Evolutionary conservation across 2,797 vertebrate species (phyloP).

Genomic region (Gallinago solitaria): DNA sequence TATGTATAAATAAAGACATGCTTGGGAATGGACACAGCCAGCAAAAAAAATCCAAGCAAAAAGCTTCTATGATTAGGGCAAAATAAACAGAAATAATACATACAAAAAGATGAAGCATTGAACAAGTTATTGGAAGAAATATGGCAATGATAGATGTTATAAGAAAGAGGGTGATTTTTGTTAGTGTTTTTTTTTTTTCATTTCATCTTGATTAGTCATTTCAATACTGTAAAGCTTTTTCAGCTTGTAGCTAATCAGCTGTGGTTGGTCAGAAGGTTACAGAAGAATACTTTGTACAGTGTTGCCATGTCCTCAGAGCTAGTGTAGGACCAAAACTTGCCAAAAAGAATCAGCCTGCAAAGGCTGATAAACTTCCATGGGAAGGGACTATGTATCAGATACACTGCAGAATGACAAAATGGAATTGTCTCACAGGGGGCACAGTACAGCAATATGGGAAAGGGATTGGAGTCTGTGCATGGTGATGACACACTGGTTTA

Average conservation of each 20-base stretch:
- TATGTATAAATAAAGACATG: not conserved
- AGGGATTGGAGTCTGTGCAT: not conserved
- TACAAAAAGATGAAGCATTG: not conserved
- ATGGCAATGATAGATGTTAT: not conserved
- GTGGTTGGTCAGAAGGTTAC: not conserved
- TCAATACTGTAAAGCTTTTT: not conserved
- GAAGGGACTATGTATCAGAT: slow-evolving; percentile 19
- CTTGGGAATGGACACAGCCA: not conserved
- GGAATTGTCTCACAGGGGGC: not conserved
- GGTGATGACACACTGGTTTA: not conserved
- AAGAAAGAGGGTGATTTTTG: not conserved
- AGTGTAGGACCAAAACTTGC: not conserved
- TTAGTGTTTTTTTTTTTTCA: not conserved
- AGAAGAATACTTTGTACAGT: not conserved
- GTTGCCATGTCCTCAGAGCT: not conserved
- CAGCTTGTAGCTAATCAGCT: not conserved
- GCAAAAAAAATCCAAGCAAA: not conserved
- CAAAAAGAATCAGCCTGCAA: not conserved
- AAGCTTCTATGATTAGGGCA: not conserved
- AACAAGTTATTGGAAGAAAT: not conserved
- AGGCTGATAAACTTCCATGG: slow-evolving; percentile 5
- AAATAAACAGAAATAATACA: not conserved
- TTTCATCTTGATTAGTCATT: not conserved
- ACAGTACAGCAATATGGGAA: not conserved
- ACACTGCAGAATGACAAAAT: not conserved